Evolutionary conservation across 1,140 invertebrate genomes (phyloP), one percentile per base, ranked within the genome.

Genomic region (Drosophila bocki): DNA sequence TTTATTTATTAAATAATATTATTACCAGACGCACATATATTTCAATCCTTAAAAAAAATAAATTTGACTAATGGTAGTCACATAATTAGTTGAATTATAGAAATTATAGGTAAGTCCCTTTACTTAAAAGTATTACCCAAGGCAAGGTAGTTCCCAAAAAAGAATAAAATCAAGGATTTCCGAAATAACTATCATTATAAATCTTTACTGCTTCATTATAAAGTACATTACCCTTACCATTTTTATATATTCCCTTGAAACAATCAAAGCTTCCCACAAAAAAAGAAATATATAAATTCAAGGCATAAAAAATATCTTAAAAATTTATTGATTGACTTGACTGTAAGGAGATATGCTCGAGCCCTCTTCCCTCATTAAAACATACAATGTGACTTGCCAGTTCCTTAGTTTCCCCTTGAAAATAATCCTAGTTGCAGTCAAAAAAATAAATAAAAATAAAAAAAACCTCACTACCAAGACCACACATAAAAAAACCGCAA

Each of bases 391-490:
- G 39, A 63, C 63, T 22, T 11, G 39, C 32, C 42, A 54, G 33
- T 70, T 68, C 50, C 47, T 70, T 70, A 45, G 47, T 68, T 72
- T 74, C 68, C 67, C 70, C 70, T 72, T 74, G 70, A 74, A 72
- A 72, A 72, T 60, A 71, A 72, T 72, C 68, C 70, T 74, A 59
- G 54, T 59, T 72, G 7, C 17, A n/a, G 15, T n/a, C 3, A 22
- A 35, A 39, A 56, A 67, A 54, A 42, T 7, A 44, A 22, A 35
- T 13, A 22, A 12, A 22, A 33, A 4, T 3, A 47, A 29, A 41
- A 60, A 44, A 44, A 12, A 44, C 12, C 22, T 11, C 4, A 26
- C 26, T 42, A 15, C 11, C 47, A 37, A 51, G 32, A 44, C 62
- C 29, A 32, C 62, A 69, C 61, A 42, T 33, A 15, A 37, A 71